phyloP scores from a whole-genome alignment of 2,113 vertebrate species.

The Nyctibius bracteatus region DNA sequence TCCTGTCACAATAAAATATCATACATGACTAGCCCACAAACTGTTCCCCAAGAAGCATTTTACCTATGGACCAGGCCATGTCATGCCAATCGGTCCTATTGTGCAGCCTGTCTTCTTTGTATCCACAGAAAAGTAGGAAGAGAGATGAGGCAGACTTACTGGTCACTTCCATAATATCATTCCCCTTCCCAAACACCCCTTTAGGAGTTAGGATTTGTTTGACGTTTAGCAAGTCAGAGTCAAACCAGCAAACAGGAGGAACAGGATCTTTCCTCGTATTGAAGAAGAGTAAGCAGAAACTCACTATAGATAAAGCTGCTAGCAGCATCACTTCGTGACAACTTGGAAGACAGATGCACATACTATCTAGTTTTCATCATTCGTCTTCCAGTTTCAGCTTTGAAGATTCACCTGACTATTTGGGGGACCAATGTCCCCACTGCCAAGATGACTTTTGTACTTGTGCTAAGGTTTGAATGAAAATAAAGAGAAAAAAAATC shows the following conservation, averaged over 20 bases:
- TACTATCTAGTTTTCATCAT: neutral
- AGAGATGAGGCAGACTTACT: neutral
- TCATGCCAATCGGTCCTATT: accelerated
- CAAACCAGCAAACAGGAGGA: neutral
- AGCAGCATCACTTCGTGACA: neutral
- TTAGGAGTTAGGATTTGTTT: neutral
- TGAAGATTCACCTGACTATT: neutral
- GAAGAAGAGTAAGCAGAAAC: neutral
- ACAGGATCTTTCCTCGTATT: neutral
- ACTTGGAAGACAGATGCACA: neutral
- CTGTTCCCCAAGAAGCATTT: neutral
- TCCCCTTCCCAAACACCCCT: neutral
- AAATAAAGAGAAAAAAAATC: neutral
- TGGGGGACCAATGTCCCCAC: neutral
- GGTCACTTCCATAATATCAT: neutral
- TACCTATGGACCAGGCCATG: neutral
- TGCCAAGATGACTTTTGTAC: neutral
- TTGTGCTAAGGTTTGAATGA: neutral
- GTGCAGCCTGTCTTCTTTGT: neutral
- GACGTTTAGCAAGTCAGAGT: neutral
- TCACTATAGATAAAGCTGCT: neutral
- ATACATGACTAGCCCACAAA: neutral
- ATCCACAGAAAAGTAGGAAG: neutral
- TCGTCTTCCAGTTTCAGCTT: neutral
- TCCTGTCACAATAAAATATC: neutral